Base-by-base conservation (phyloP, 1,140 invertebrate genomes). In the Aphis gossypii region DNA sequence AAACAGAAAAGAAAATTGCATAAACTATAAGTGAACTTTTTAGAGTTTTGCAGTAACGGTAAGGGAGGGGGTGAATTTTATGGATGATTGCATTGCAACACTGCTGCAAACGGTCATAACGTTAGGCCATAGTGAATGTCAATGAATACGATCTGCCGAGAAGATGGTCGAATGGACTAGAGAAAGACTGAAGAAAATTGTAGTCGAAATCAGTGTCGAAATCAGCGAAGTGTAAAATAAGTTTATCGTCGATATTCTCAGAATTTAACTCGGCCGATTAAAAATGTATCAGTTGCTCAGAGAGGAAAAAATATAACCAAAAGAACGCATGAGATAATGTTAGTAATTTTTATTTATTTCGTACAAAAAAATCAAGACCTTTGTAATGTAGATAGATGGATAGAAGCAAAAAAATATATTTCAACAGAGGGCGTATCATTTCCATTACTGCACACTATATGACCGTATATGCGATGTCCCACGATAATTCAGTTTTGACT, bases 361-460 rank as follows among this genome's bases (percentile, higher is more conserved):
- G 30, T 25, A 60, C 21, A 56, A 41, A 38, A 90, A 56, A 90
- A 35, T 54, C 88, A 23, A 90, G 35, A 90, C 35, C 54, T 60
- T 44, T 60, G 35, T 90, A 90, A 90, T 90, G 54, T 60, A 60
- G 89, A 90, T 60, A 44, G 54, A 90, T 60, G 35, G 89, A 44
- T 90, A 54, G 23, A 60, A 60, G 35, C n/a, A 48, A 41, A 90
- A 76, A 90, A 54, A 90, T 54, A 60, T n/a, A 56, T 44, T 54
- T 60, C 35, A 30, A 30, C 51, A 90, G 51, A 56, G 48, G 84
- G 41, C 35, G 30, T 60, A 90, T 90, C 46, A 20, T 25, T 90
- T 90, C 54, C 41, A 90, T 90, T 90, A 60, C 54, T 14, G 23
- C 2, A 9, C 44, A 38, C 87, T 89, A 38, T 86, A 46, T n/a